Evolutionary conservation across 2,888 invertebrate genomes (phyloP).

Genomic region (Brachyopa scutellaris): DNA sequence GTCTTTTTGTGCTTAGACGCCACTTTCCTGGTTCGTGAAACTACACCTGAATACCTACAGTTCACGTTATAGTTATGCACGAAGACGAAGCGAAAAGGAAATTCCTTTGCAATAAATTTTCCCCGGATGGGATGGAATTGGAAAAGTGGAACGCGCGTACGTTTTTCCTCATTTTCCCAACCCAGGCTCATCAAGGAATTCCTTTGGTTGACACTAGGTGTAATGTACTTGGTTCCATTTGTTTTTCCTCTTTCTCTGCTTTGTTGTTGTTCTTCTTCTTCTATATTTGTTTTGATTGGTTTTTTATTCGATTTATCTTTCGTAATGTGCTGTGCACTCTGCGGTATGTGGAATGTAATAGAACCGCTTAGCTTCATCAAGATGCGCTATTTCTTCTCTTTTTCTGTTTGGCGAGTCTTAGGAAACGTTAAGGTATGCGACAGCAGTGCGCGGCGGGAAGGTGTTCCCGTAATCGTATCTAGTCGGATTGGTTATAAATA

Average conservation of each 20-base stretch:
- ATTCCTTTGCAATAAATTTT: conserved; percentile 55
- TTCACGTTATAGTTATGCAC: conserved; percentile 2
- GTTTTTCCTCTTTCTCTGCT: not conserved
- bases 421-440: conserved; percentile 56
- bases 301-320: conserved; percentile 19
- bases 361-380: conserved; percentile 50
- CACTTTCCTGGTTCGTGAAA: conserved; percentile 11
- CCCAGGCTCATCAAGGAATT: conserved; percentile 31
- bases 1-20: not conserved
- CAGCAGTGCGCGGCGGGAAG: conserved; percentile 28
- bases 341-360: conserved; percentile 66
- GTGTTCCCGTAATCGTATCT: conserved; percentile 7
- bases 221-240: conserved; percentile 49
- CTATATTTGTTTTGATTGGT: conserved; percentile 57
- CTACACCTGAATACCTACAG: conserved; percentile 40
- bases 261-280: not conserved
- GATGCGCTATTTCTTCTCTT: conserved; percentile 34
- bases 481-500: conserved; percentile 65
- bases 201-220: conserved; percentile 47
- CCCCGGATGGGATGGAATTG: conserved; percentile 12
- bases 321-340: conserved; percentile 25
- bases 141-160: conserved; percentile 20
- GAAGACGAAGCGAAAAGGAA: conserved; percentile 19
- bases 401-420: conserved; percentile 24
- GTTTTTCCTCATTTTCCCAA: conserved; percentile 37